phyloP scores from a whole-genome alignment of 2,888 invertebrate genomes.

The Lypha dubia region DNA sequence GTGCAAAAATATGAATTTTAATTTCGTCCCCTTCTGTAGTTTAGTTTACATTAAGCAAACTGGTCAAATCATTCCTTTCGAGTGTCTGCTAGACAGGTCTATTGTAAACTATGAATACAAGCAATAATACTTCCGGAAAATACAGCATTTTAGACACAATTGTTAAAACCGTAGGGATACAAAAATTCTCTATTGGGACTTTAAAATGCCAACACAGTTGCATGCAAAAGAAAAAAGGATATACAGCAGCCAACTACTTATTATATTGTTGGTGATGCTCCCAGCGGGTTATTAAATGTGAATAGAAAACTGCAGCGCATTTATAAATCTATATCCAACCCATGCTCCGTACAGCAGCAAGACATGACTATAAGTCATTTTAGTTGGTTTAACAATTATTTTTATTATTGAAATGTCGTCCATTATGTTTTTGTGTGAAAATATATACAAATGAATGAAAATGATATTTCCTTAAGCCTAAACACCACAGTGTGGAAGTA shows the following conservation, averaged over 20 bases:
- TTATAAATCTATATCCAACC: constrained; percentile 11
- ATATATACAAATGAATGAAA: constrained; percentile 38
- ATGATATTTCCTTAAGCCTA: constrained; percentile 58
- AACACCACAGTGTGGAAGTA: constrained; percentile 30
- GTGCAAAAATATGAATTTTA: background rate
- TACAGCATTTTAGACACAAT: background rate
- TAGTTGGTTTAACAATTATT: constrained; percentile 62
- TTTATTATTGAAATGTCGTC: constrained; percentile 57
- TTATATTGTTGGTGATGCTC: constrained; percentile 43
- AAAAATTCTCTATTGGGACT: background rate
- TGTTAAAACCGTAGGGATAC: background rate
- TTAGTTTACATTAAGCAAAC: background rate
- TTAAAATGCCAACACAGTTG: constrained; percentile 13
- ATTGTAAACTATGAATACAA: background rate
- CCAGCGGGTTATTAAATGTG: constrained; percentile 53
- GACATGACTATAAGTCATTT: constrained; percentile 33
- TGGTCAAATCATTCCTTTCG: background rate
- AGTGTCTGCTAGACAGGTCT: background rate
- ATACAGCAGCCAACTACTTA: constrained; percentile 2
- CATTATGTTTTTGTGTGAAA: constrained; percentile 36
- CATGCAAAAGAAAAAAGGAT: constrained; percentile 1
- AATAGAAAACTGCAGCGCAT: constrained; percentile 14
- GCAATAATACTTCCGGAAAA: background rate
- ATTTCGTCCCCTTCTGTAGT: background rate
- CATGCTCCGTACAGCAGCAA: background rate